Evolutionary conservation across 2,113 vertebrate species (phyloP).

Genomic region (Toxotes chatareus): DNA sequence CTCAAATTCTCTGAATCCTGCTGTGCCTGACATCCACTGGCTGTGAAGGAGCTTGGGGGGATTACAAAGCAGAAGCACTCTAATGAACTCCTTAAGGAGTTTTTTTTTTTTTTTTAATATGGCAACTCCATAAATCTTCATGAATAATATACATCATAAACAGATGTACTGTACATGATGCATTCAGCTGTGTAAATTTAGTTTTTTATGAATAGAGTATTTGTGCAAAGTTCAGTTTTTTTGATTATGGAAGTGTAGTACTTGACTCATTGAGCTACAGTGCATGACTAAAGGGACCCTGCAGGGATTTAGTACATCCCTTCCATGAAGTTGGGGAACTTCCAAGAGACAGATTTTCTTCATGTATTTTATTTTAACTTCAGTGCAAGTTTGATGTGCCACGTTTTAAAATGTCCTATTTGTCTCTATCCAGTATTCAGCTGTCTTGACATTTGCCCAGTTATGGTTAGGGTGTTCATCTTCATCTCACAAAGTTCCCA

Average conservation of each 20-base stretch:
- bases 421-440: background rate
- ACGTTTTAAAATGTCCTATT: background rate
- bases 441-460: background rate
- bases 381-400: background rate
- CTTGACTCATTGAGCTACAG: too few species aligned
- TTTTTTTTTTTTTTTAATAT: background rate
- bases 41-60: background rate
- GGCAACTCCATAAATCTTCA: background rate
- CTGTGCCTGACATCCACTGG: constrained; percentile 2
- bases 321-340: background rate
- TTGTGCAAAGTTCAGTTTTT: background rate
- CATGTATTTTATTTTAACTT: background rate
- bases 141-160: background rate
- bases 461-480: background rate
- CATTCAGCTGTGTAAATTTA: background rate
- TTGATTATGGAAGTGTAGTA: too few species aligned
- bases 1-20: constrained; percentile 33
- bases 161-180: background rate
- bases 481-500: background rate
- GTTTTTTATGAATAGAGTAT: background rate
- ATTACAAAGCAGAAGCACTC: constrained; percentile 6
- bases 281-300: too few species aligned
- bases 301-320: too few species aligned
- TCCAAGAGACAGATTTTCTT: background rate
- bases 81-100: constrained; percentile 14